phyloP scores from a whole-genome alignment of 2,888 invertebrate genomes.

The Xiphydria camelus region DNA sequence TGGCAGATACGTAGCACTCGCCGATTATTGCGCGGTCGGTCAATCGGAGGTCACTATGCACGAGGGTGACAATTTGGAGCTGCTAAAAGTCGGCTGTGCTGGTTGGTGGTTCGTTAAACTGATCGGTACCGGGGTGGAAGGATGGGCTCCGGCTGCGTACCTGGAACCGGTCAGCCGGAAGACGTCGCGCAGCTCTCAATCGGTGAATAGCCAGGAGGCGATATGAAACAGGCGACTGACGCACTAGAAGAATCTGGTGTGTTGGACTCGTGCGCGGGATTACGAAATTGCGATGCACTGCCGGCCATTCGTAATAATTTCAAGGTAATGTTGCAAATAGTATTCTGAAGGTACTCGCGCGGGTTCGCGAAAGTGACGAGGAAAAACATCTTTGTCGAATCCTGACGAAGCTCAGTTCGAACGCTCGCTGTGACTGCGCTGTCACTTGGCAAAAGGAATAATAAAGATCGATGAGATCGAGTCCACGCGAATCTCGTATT shows the following conservation, averaged over 20 bases:
- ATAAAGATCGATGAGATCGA: too few relatives aligned
- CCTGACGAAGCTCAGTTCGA: too few relatives aligned
- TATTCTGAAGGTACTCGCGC: too few relatives aligned
- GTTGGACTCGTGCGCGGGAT: too few relatives aligned
- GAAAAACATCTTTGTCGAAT: too few relatives aligned
- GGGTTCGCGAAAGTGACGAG: too few relatives aligned
- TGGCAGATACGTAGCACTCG: constrained; percentile 83
- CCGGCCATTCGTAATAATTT: background rate
- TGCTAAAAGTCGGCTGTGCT: constrained; percentile 90
- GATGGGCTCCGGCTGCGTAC: constrained; percentile 95
- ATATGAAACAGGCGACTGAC: constrained; percentile 57
- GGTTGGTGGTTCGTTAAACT: constrained; percentile 96
- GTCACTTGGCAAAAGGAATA: too few relatives aligned
- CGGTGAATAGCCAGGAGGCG: constrained; percentile 56
- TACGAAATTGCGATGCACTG: too few relatives aligned
- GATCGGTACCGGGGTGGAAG: constrained; percentile 75
- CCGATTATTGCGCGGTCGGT: constrained; percentile 91
- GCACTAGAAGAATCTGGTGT: constrained; percentile 47
- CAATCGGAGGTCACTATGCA: constrained; percentile 87
- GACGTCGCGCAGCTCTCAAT: constrained; percentile 71
- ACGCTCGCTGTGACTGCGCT: too few relatives aligned
- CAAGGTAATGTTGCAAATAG: too few relatives aligned
- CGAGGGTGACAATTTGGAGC: constrained; percentile 88
- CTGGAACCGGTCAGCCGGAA: constrained; percentile 78
- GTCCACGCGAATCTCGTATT: too few relatives aligned